Evolutionary conservation across 2,888 invertebrate species (phyloP), one percentile per base, ranked within the genome.

Genomic region (Cerastis rubricosa): DNA sequence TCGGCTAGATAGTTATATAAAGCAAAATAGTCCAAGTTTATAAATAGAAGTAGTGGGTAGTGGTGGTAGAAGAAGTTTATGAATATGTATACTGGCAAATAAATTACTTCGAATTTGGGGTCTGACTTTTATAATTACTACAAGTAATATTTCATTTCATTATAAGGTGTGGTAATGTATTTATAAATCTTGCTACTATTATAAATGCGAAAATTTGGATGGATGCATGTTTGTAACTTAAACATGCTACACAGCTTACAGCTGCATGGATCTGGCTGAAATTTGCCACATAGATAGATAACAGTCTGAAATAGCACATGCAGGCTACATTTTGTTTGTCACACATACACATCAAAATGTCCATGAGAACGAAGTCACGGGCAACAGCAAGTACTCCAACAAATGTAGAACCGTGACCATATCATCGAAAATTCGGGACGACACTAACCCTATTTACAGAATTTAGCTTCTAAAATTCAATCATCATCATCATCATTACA

Each of bases 381-480:
- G 57, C 17, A 17, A 25, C 25, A 17, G 17, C 2, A n/a, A 54
- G 6, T 54, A 11, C 2, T 7, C 17, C 17, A 59, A n/a, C 19
- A 57, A 35, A 57, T 54, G 14, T 29, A 8, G 0, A 3, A 61
- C 14, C 19, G 14, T 29, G 7, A 25, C 25, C 17, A 25, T 63
- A 6, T 45, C 6, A 35, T 51, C 8, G 5, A 17, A n/a, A 43
- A 43, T 57, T 57, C n/a, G 0, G 40, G n/a, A 43, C n/a, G 14
- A 12, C 29, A 74, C n/a, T 72, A 67, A 67, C 22, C 57, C 45
- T 22, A 45, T 14, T 17, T 63, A 25, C 29, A 57, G 22, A 74
- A 65, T 25, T 29, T 25, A 14, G 25, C 11, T 47, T 63, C 47
- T 43, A 7, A 29, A 74, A 80, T 66, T 59, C 65, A 63, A 71